These are phyloP conservation scores for Nomada goodeniana DNA, from an alignment of 2,888 invertebrate genomes.

Conservation along the genomic window DNA sequence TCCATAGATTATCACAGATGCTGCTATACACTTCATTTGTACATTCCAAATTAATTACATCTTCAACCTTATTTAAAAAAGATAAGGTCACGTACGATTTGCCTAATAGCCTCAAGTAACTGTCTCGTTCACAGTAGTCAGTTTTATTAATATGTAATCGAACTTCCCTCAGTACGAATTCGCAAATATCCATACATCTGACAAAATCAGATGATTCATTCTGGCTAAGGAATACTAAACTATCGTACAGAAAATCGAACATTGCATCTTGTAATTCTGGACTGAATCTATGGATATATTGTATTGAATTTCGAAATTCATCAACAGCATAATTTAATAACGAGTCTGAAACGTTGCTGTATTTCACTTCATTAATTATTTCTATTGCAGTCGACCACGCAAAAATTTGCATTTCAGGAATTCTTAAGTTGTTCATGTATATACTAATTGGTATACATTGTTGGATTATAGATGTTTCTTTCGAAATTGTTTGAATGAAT, in stretches of 20 bases:
- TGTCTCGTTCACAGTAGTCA: slow-evolving; percentile 71
- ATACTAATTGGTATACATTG: slow-evolving; percentile 11
- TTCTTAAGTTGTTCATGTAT: slow-evolving; percentile 50
- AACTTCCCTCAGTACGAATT: slow-evolving; percentile 59
- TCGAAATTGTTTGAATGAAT: slow-evolving; percentile 63
- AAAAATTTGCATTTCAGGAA: slow-evolving; percentile 68
- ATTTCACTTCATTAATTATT: slow-evolving; percentile 36
- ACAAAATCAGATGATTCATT: slow-evolving; percentile 20
- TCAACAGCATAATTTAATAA: slow-evolving; percentile 48
- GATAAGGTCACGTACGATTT: slow-evolving; percentile 70
- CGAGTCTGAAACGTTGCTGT: slow-evolving; percentile 26
- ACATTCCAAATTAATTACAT: slow-evolving; percentile 39
- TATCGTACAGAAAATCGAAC: slow-evolving; percentile 74
- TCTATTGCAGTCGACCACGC: slow-evolving; percentile 71
- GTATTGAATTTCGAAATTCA: slow-evolving; percentile 21
- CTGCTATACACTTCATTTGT: slow-evolving; percentile 68
- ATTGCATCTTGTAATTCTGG: slow-evolving; percentile 75
- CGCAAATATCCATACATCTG: slow-evolving; percentile 41
- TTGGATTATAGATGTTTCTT: slow-evolving; percentile 13
- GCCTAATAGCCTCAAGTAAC: slow-evolving; percentile 75
- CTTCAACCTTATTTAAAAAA: slow-evolving; percentile 18
- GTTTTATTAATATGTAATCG: slow-evolving; percentile 31
- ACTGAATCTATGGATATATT: slow-evolving; percentile 54
- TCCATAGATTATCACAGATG: slow-evolving; percentile 76
- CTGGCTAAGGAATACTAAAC: slow-evolving; percentile 10